phyloP scores from a whole-genome alignment of 2,797 vertebrate genomes.

The Danio choprae region DNA sequence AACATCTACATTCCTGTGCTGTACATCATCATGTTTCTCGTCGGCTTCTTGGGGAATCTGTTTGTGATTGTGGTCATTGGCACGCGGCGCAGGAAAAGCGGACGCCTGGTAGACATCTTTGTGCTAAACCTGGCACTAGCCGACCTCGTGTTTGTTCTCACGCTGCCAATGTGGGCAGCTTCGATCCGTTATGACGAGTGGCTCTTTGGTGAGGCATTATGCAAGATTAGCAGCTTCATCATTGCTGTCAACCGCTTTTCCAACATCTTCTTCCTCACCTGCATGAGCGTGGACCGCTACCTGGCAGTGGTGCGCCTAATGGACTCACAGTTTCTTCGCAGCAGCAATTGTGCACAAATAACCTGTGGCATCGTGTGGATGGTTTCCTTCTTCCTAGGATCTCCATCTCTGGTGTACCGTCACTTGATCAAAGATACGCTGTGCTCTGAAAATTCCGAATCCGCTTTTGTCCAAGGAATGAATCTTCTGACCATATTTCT shows the following conservation, averaged over 20 bases:
- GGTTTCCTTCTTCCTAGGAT: constrained; percentile 76
- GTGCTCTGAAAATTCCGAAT: constrained; percentile 72
- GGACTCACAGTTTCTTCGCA: constrained; percentile 75
- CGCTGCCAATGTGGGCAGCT: constrained; percentile 85
- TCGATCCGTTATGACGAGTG: constrained; percentile 73
- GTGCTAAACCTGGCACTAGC: constrained; percentile 85
- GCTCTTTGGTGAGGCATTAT: constrained; percentile 79
- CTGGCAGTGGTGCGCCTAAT: constrained; percentile 82
- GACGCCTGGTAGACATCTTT: constrained; percentile 86
- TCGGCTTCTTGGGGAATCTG: constrained; percentile 83
- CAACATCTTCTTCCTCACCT: constrained; percentile 87
- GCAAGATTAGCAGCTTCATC: constrained; percentile 86
- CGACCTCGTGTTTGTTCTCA: constrained; percentile 84
- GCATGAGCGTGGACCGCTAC: constrained; percentile 89
- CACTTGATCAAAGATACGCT: not conserved
- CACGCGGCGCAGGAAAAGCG: constrained; percentile 57
- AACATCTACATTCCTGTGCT: constrained; percentile 71
- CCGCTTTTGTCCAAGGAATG: constrained; percentile 68
- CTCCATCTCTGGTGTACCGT: constrained; percentile 78
- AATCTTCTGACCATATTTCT: constrained; percentile 76
- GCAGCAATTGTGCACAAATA: constrained; percentile 64
- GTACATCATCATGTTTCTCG: constrained; percentile 82
- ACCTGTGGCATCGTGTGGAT: constrained; percentile 79
- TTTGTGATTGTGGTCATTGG: constrained; percentile 81
- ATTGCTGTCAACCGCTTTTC: constrained; percentile 86